These are phyloP conservation scores for Pteria penguin DNA, from an alignment of 2,888 invertebrate species.

Conservation along the genomic window DNA sequence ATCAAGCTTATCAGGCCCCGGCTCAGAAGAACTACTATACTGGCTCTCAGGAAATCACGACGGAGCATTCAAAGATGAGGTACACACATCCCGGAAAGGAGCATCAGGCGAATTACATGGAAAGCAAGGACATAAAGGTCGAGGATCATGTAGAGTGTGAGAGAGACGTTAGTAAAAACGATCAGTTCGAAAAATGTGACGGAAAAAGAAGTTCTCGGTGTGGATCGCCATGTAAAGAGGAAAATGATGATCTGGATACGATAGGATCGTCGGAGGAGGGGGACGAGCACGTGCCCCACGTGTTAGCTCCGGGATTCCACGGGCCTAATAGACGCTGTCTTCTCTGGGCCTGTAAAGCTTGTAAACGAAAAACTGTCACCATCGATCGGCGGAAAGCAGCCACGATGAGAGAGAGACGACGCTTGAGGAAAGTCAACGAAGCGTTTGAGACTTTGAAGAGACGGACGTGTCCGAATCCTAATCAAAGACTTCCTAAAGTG, in stretches of 20 bases:
- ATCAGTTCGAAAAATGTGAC: constrained; percentile 46
- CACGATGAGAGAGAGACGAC: constrained; percentile 93
- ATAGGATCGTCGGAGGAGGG: constrained; percentile 62
- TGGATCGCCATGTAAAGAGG: constrained; percentile 57
- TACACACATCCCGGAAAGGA: constrained; percentile 16
- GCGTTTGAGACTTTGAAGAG: constrained; percentile 97
- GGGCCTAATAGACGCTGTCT: constrained; percentile 86
- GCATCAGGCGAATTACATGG: constrained; percentile 8
- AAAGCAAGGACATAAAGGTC: constrained; percentile 30
- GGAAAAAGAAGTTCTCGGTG: constrained; percentile 46
- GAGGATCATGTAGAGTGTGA: constrained; percentile 32
- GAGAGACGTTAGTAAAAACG: constrained; percentile 42
- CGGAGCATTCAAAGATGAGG: constrained; percentile 4
- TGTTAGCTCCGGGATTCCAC: constrained; percentile 80
- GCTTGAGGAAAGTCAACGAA: constrained; percentile 98
- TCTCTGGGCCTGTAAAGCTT: constrained; percentile 98
- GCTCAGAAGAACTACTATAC: constrained; percentile 28
- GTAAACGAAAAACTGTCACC: constrained; percentile 94
- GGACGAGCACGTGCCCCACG: constrained; percentile 76
- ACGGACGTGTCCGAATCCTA: constrained; percentile 95
- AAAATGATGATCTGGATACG: constrained; percentile 58
- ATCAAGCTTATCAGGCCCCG: constrained; percentile 29
- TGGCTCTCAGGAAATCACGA: background rate
- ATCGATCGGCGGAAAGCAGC: constrained; percentile 98
- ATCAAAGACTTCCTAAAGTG: constrained; percentile 97